Evolutionary conservation across 2,797 vertebrate genomes (phyloP).

Genomic region (Sorex maritimensis): DNA sequence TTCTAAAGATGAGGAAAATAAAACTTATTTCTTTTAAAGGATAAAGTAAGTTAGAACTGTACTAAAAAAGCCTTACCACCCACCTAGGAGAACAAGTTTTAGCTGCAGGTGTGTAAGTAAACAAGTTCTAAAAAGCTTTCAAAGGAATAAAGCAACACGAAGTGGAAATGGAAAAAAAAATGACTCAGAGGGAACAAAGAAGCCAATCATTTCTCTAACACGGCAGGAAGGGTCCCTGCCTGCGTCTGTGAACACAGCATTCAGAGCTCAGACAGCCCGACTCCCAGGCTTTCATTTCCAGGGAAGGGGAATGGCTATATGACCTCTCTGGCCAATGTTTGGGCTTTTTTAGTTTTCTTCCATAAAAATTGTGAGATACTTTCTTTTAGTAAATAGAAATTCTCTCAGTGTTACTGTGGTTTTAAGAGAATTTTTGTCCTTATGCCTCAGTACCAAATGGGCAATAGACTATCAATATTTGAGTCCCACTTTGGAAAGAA

Average conservation of each 20-base stretch:
- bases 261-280: background rate
- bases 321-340: background rate
- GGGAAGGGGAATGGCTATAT: background rate
- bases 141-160: constrained; percentile 55
- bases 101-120: constrained; percentile 68
- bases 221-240: background rate
- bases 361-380: background rate
- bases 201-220: constrained; percentile 39
- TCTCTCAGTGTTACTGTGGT: background rate
- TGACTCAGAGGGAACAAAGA: constrained; percentile 36
- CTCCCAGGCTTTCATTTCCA: background rate
- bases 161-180: background rate
- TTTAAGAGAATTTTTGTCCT: background rate
- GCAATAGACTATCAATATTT: background rate
- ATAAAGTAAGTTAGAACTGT: constrained; percentile 28
- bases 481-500: constrained; percentile 14
- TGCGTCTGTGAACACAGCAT: background rate
- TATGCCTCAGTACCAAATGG: background rate
- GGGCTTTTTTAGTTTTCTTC: background rate
- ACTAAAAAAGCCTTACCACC: constrained; percentile 40
- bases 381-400: constrained; percentile 1
- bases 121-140: constrained; percentile 67
- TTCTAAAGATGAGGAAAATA: constrained; percentile 52
- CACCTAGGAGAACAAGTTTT: constrained; percentile 65
- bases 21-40: constrained; percentile 64